Conservation (phyloP, 2,888 invertebrate genomes). For the Zaprionus lineosus region DNA sequence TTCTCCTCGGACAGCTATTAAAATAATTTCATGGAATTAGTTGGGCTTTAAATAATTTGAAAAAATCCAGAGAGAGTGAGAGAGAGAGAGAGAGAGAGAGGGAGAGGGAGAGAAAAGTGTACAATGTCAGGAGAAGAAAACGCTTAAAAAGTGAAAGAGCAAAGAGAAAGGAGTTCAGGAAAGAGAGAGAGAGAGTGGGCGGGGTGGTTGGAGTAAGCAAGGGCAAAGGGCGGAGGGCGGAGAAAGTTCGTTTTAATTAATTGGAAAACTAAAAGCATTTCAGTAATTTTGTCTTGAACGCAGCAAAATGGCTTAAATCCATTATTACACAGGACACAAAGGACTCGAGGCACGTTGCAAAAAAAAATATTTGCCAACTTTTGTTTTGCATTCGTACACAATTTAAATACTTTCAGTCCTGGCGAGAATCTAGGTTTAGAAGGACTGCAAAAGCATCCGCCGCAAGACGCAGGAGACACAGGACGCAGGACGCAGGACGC, state of each 20-base stretch:
- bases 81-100: neutral
- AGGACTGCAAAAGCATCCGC: slow-evolving; percentile 16
- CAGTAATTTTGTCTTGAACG: slow-evolving; percentile 50
- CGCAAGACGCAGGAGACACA: slow-evolving; percentile 1
- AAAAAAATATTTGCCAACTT: slow-evolving; percentile 66
- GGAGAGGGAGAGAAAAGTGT: neutral
- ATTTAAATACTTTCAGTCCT: slow-evolving; percentile 69
- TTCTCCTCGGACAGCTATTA: slow-evolving; percentile 21
- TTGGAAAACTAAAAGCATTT: slow-evolving; percentile 54
- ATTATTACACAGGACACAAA: slow-evolving; percentile 15
- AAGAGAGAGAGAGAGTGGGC: neutral
- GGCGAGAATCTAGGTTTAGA: too few relatives aligned
- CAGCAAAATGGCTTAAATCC: slow-evolving; percentile 35
- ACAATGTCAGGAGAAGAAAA: too few relatives aligned
- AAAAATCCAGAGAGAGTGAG: neutral
- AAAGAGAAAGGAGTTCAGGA: neutral
- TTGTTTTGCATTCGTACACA: slow-evolving; percentile 66
- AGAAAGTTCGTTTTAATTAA: slow-evolving; percentile 56
- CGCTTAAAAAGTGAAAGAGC: too few relatives aligned
- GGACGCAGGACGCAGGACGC: neutral
- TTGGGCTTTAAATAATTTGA: slow-evolving; percentile 2
- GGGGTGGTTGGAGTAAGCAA: neutral
- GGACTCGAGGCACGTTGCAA: slow-evolving; percentile 17
- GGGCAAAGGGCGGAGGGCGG: neutral
- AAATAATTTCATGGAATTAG: slow-evolving; percentile 52